Evolutionary conservation across 2,113 vertebrate genomes (phyloP), one percentile per base, ranked within the genome.

Genomic region (Anthoscopus minutus): DNA sequence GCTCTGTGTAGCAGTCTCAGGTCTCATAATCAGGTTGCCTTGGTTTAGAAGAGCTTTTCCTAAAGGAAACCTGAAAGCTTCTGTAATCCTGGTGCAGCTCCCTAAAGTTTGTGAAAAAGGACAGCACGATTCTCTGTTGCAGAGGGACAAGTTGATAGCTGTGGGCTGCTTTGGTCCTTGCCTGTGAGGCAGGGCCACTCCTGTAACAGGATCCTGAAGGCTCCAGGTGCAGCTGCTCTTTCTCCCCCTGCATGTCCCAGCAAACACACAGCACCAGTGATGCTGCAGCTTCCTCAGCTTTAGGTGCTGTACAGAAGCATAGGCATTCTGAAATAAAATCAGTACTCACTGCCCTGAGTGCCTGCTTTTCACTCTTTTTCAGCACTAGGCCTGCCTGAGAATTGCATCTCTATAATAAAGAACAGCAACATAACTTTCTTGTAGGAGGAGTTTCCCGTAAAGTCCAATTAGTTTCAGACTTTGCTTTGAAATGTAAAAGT

Each of bases 401-500:
- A 45, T 42, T 56, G 33, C 18, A 45, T 50, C 45, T 38, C 9
- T 85, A 2, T 31, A 42, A 53, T 37, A 50, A 85, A 67, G 48
- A 87, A 18, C 30, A 0, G 1, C 37, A 57, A 84, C 86, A 61
- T 57, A 48, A 50, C 73, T 91, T 89, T 69, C 48, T 78, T 57
- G 57, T 70, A 54, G 38, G 66, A 73, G 54, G 79, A 80, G 50
- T 87, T 94, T 57, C 45, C 70, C 72, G 40, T 23, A n/a, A 89
- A 94, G 57, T n/a, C 81, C 62, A 58, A 66, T 85, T 84, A 79
- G 28, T 83, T 91, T 67, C 78, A 82, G 45, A 44, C 61, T 91
- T 81, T 0, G 15, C 48, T 88, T 89, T 89, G 93, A 91, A 85
- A 86, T 79, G 57, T 64, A 67, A 60, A 91, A 89, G 66, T 79